phyloP scores from a whole-genome alignment of 2,888 invertebrate genomes.

The Dysmachus trigonus region DNA sequence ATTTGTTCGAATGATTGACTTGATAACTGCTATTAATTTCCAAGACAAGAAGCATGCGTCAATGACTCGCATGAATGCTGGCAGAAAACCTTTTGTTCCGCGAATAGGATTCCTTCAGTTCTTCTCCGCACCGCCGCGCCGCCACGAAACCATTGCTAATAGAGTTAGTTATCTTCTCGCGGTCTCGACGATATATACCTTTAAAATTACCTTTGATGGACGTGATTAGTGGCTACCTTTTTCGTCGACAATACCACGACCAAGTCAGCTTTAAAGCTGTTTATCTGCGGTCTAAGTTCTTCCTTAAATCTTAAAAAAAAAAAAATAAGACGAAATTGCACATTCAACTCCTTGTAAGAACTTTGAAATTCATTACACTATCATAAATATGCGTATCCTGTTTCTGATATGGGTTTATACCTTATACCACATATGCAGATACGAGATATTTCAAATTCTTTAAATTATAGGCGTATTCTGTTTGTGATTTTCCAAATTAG shows the following conservation, averaged over 20 bases:
- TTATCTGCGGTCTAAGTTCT: not conserved
- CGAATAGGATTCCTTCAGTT: not conserved
- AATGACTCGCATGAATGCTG: constrained; percentile 33
- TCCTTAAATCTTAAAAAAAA: not conserved
- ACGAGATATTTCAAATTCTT: not conserved
- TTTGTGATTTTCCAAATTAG: not conserved
- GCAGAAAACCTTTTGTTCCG: not conserved
- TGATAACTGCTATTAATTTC: constrained; percentile 47
- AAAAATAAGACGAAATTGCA: not conserved
- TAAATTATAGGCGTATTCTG: not conserved
- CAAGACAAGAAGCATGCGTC: constrained; percentile 45
- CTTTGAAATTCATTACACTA: not conserved
- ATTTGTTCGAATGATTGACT: constrained; percentile 45
- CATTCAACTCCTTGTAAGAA: not conserved
- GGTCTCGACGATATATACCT: not conserved
- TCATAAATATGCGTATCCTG: not conserved
- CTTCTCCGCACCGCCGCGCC: not conserved
- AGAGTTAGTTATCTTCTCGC: not conserved
- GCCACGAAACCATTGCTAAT: not conserved
- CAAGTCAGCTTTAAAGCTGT: not conserved
- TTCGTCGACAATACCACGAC: not conserved
- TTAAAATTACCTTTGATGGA: not conserved
- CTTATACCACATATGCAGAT: not conserved
- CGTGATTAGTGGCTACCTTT: not conserved
- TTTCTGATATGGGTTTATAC: not conserved